Conservation (phyloP, 2,797 vertebrate genomes). For the Bucorvus abyssinicus region DNA sequence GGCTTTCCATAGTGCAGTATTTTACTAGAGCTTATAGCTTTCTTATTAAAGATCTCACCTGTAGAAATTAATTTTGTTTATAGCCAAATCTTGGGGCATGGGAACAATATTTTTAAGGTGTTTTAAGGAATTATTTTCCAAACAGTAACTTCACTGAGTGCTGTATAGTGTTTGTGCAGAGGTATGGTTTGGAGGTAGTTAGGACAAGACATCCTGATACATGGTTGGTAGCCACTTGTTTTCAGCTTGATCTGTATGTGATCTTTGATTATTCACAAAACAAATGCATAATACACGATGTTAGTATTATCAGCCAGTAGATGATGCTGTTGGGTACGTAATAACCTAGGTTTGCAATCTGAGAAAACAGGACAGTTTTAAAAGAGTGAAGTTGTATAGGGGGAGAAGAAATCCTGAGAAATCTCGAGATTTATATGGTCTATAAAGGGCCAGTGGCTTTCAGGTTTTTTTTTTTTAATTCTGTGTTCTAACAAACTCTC, state of each 20-base stretch:
- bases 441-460: neutral
- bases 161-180: neutral
- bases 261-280: neutral
- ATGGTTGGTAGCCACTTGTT: neutral
- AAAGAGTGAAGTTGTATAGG: neutral
- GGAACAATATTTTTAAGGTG: neutral
- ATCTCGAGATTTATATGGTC: neutral
- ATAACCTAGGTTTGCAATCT: neutral
- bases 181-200: neutral
- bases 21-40: neutral
- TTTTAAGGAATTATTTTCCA: neutral
- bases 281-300: fast-evolving
- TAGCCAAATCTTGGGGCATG: neutral
- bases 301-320: conserved; percentile 7
- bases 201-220: neutral
- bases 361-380: neutral
- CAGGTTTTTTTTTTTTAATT: neutral
- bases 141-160: no score
- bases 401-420: neutral
- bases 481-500: neutral
- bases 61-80: neutral
- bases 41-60: neutral
- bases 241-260: neutral
- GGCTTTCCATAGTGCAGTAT: neutral
- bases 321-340: neutral